Evolutionary conservation across 1,140 invertebrate genomes (phyloP), one percentile per base, ranked within the genome.

Genomic region (Drosophila nebulosa): DNA sequence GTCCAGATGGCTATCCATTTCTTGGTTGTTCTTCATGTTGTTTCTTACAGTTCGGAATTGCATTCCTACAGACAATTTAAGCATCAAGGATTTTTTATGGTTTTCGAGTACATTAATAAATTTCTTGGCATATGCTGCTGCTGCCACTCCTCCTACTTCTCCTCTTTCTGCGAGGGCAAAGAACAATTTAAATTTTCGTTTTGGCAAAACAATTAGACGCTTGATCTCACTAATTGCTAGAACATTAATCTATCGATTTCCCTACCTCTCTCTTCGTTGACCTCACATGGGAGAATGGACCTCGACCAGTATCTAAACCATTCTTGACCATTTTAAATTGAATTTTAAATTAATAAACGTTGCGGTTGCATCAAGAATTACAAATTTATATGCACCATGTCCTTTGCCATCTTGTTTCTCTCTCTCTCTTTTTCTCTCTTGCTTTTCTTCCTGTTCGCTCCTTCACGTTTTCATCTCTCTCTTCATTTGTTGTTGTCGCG

Each of bases 331-430:
- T 81, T 78, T 81, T 79, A 88, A 86, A 86, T 86, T 86, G 81
- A 86, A 86, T 86, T 86, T 86, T 88, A 86, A 88, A 86, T 86
- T 86, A 86, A 86, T 86, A 86, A 86, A 88, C 83, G 83, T 81
- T 75, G 81, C 64, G 83, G 81, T 60, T 88, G 78, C 83, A 86
- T 86, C 81, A 86, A 74, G 81, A 86, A 85, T 88, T 86, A 86
- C 81, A 86, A 86, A 88, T 86, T 88, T 86, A 86, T 88, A 86
- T 59, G 78, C 70, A 70, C 70, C 72, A 66, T 67, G 67, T 88
- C 60, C 60, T 73, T 70, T 64, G 69, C 73, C 64, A 69, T 65
- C 10, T 4, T 1, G 24, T 24, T 4, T 2, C 2, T 24, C 24
- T 2, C 2, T 24, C 24, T 24, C 2, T 0, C 4, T 3, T 24